phyloP scores from a whole-genome alignment of 2,888 invertebrate genomes.

The Andrena bicolor region DNA sequence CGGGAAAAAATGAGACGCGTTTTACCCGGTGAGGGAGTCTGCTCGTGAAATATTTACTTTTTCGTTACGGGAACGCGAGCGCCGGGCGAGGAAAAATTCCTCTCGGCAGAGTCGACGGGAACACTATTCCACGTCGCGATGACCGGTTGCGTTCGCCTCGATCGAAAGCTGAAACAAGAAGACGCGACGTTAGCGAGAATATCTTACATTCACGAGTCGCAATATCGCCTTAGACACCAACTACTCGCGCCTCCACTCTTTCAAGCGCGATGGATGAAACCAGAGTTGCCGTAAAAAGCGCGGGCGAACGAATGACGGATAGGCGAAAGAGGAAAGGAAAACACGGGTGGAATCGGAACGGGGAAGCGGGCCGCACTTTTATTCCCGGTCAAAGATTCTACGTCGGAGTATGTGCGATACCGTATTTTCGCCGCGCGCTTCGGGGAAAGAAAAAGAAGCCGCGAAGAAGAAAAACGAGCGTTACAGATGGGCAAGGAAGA shows the following conservation, averaged over 20 bases:
- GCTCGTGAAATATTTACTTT: constrained; percentile 57
- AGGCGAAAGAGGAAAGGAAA: constrained; percentile 28
- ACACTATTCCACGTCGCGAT: constrained; percentile 18
- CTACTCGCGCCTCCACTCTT: too few species aligned
- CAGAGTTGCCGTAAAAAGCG: background rate
- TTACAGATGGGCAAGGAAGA: background rate
- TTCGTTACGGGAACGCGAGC: constrained; percentile 36
- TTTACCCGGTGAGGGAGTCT: constrained; percentile 26
- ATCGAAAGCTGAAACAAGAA: background rate
- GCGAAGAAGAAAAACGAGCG: constrained; percentile 31
- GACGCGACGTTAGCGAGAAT: background rate
- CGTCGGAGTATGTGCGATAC: background rate
- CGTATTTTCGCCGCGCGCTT: background rate
- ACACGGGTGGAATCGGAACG: constrained; percentile 7
- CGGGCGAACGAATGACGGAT: constrained; percentile 46
- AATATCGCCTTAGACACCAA: too few species aligned
- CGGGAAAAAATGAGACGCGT: constrained; percentile 60
- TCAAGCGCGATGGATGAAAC: too few species aligned
- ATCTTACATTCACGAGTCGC: too few species aligned
- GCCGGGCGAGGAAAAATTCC: background rate
- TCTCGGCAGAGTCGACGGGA: constrained; percentile 20
- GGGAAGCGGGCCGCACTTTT: constrained; percentile 16
- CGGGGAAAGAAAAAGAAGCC: constrained; percentile 39
- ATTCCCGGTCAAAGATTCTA: background rate
- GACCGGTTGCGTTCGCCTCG: background rate